These are phyloP conservation scores for Osmerus eperlanus DNA, from an alignment of 2,113 vertebrate genomes.

Conservation along the genomic window DNA sequence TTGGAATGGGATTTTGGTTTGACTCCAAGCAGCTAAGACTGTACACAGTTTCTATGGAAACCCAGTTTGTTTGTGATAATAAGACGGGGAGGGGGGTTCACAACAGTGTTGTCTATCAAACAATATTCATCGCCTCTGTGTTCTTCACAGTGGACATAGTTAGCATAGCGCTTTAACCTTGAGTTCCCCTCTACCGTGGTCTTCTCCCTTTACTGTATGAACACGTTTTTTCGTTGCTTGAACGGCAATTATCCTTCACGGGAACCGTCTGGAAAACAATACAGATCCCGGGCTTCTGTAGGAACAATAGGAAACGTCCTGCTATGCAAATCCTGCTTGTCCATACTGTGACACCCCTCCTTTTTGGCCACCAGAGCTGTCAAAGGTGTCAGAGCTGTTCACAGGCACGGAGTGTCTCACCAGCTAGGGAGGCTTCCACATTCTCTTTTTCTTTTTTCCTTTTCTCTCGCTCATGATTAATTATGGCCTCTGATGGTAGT, in stretches of 20 bases:
- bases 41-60: constrained; percentile 54
- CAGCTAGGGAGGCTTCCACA: constrained; percentile 75
- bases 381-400: constrained; percentile 78
- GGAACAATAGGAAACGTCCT: constrained; percentile 43
- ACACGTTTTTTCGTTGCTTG: too few species aligned
- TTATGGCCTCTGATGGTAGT: constrained; percentile 77
- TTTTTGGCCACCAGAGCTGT: constrained; percentile 72
- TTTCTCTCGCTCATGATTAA: constrained; percentile 62
- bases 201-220: too few species aligned
- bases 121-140: constrained; percentile 25
- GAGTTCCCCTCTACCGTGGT: too few species aligned
- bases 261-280: background rate
- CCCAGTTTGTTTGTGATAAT: constrained; percentile 49
- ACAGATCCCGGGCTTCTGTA: background rate
- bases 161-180: too few species aligned
- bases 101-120: constrained; percentile 22
- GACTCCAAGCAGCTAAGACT: constrained; percentile 45
- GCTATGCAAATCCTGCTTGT: constrained; percentile 52
- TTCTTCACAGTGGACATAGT: background rate
- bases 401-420: constrained; percentile 79
- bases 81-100: constrained; percentile 23
- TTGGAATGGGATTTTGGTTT: constrained; percentile 58
- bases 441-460: constrained; percentile 55
- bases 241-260: too few species aligned
- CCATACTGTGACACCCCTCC: constrained; percentile 73